phyloP scores from a whole-genome alignment of 2,888 invertebrate species.

The Eupithecia vulgata region DNA sequence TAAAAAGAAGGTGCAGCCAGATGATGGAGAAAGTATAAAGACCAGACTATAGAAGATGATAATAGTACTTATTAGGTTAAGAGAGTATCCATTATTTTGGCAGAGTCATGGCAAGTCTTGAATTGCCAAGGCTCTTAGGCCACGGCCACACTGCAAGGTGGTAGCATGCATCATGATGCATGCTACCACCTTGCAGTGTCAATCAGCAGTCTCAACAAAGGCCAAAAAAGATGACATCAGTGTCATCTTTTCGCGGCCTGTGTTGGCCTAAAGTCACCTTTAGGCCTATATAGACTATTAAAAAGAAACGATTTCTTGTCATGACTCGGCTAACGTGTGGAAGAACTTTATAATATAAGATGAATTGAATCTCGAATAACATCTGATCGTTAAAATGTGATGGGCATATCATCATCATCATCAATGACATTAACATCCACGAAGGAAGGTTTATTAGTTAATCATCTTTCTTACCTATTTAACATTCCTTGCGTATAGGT shows the following conservation, averaged over 20 bases:
- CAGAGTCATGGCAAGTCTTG: background rate
- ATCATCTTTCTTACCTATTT: too few relatives aligned
- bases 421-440: too few relatives aligned
- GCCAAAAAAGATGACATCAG: too few relatives aligned
- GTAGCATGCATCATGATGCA: background rate
- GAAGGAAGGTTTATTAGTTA: too few relatives aligned
- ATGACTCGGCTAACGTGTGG: background rate
- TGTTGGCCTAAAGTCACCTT: too few relatives aligned
- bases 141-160: too few relatives aligned
- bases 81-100: background rate
- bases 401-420: too few relatives aligned
- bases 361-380: too few relatives aligned
- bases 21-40: constrained; percentile 33
- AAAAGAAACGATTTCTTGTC: background rate
- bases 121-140: background rate
- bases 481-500: too few relatives aligned
- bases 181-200: background rate
- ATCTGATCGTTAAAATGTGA: too few relatives aligned
- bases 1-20: constrained; percentile 46
- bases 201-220: too few relatives aligned
- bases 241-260: too few relatives aligned
- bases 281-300: background rate
- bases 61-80: background rate
- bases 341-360: background rate
- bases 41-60: constrained; percentile 34